Conservation (phyloP, 2,888 invertebrate species). For the Dryococelus australis region DNA sequence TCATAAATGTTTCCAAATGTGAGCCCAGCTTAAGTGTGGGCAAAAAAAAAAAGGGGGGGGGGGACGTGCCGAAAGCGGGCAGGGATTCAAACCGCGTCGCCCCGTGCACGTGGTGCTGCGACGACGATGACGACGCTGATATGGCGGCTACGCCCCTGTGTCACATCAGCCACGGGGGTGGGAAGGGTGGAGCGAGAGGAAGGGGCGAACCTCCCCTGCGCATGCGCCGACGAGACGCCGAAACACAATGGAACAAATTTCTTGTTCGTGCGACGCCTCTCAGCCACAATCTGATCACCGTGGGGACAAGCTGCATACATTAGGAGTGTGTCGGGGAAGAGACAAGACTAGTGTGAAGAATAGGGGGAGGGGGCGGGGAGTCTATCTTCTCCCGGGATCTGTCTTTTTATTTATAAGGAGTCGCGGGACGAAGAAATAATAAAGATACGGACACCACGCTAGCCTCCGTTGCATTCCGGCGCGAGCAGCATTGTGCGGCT, state of each 20-base stretch:
- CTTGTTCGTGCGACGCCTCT: slow-evolving; percentile 1
- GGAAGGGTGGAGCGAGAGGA: not conserved
- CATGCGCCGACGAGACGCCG: not conserved
- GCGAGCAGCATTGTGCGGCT: too few species aligned
- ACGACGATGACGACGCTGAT: not conserved
- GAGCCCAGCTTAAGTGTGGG: too few species aligned
- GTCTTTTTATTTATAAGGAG: not conserved
- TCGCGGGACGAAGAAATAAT: not conserved
- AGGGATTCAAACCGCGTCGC: too few species aligned
- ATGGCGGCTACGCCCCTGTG: not conserved
- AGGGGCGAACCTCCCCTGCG: not conserved
- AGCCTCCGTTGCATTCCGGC: too few species aligned
- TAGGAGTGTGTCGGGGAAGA: not conserved
- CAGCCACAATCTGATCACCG: not conserved
- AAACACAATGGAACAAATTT: not conserved
- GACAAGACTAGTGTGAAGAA: not conserved
- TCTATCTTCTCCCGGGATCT: not conserved
- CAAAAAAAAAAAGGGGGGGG: too few species aligned
- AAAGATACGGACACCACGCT: not conserved
- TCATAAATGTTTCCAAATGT: too few species aligned
- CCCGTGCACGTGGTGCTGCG: not conserved
- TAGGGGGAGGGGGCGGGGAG: not conserved
- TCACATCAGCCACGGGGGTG: not conserved
- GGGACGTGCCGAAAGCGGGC: too few species aligned
- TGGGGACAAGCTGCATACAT: not conserved